Base-by-base conservation (phyloP, 2,797 vertebrate genomes). In the Typhlichthys subterraneus region DNA sequence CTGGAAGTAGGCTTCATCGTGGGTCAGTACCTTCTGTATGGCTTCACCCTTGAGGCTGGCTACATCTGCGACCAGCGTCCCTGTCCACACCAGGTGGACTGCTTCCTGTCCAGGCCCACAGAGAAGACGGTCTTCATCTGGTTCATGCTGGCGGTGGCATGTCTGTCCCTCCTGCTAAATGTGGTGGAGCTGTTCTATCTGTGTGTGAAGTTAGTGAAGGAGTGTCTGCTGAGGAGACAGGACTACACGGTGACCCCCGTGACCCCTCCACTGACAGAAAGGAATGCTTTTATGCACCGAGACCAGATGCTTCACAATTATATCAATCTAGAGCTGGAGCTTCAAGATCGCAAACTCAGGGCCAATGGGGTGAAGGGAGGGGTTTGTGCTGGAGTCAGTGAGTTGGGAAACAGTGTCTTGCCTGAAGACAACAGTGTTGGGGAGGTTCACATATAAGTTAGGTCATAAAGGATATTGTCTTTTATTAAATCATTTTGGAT, bases 101-200 rank as follows among this genome's bases (percentile, higher is more conserved):
- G 97, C 83, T 99, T 94, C 65, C 91, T 99, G 72, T 99, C 97
- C 10, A 92, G 96, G 61, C 96, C 97, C 3, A 97, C 95, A 0
- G 97, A 99, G 90, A 99, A 99, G 73, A 97, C 93, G 0, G 85
- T 99, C 76, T 96, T 99, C 87, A 99, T 98, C 85, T 94, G 97
- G 91, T 99, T 98, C 87, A 99, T 98, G 97, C 85, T 98, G 83
- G 94, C 94, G 66, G 91, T 97, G 1, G 95, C 95, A 1, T 51
- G 93, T 0, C 79, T 97, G 51, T 99, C 97, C 10, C 89, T 98
- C 9, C 19, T 88, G 52, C 92, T 99, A 59, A 94, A 95, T 70
- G 13, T 98, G 45, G 65, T 93, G 0, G 97, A 99, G 85, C 75
- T 93, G 54, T 12, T 90, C 50, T 92, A 94, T 23, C 90, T 99